Evolutionary conservation across 1,140 invertebrate genomes (phyloP), one percentile per base, ranked within the genome.

Genomic region (Drosophila tristis): DNA sequence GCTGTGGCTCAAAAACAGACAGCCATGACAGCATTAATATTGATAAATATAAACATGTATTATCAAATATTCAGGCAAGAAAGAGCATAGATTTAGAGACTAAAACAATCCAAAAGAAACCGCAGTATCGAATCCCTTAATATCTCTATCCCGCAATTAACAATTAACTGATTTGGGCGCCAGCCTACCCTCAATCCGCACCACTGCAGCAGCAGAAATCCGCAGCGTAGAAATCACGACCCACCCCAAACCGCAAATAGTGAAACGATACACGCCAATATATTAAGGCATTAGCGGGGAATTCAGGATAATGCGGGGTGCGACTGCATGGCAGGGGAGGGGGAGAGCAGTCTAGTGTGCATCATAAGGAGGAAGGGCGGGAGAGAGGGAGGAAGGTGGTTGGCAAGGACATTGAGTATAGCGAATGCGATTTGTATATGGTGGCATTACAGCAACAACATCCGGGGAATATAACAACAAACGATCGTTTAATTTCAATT

Each of bases 401-500:
- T 39, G 35, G 35, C 35, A 54, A 65, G 64, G 65, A 73, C 61
- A 78, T 82, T 56, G 70, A 74, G 50, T 65, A 73, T 73, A 56
- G 50, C 80, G 80, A 89, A 89, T 89, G 85, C 85, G 80, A 89
- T 89, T 89, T 89, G 84, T 89, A 89, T 84, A 84, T 84, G 84
- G 84, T 89, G 85, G 85, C 80, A 84, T 89, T 84, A 89, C 76
- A 89, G 16, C 56, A 87, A 86, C 62, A 86, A 58, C 60, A 85
- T 39, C 54, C 55, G 44, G 57, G 68, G 31, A 49, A 60, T 78
- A 62, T 50, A 73, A 73, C 76, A 89, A 90, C 90, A 90, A 90
- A 84, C 80, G 90, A 91, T 91, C 90, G 90, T 91, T 91, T 91
- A 91, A 90, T 90, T 91, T 90, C 90, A 91, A 91, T 91, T 91